Evolutionary conservation across 2,113 vertebrate genomes (phyloP).

Genomic region (Grallaria varia): DNA sequence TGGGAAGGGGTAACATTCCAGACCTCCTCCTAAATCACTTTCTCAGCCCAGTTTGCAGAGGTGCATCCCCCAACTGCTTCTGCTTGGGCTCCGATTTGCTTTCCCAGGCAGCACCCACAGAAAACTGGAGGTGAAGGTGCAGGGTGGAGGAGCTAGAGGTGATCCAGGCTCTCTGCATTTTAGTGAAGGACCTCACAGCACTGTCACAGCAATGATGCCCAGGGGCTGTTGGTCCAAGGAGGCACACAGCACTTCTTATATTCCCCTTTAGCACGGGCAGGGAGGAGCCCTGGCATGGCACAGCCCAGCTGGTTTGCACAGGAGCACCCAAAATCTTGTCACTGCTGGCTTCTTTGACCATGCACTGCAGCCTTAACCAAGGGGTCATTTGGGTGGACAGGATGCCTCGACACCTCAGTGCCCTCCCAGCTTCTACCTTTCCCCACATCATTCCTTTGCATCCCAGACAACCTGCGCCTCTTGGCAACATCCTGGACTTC

Average conservation of each 20-base stretch:
- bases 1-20: background rate
- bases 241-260: background rate
- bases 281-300: background rate
- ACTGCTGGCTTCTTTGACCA: background rate
- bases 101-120: background rate
- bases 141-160: background rate
- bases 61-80: background rate
- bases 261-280: rapidly evolving
- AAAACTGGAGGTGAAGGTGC: background rate
- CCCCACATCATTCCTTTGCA: background rate
- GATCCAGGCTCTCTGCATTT: background rate
- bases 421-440: background rate
- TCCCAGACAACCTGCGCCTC: background rate
- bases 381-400: background rate
- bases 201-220: background rate
- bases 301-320: background rate
- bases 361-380: background rate
- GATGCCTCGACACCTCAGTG: rapidly evolving
- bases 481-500: background rate
- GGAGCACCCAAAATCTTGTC: background rate
- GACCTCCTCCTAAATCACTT: background rate
- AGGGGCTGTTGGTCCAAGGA: background rate
- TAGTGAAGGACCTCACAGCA: background rate
- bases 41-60: background rate
- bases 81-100: background rate